Evolutionary conservation across 2,113 vertebrate genomes (phyloP).

Genomic region (Cryptomyrus ogoouensis): DNA sequence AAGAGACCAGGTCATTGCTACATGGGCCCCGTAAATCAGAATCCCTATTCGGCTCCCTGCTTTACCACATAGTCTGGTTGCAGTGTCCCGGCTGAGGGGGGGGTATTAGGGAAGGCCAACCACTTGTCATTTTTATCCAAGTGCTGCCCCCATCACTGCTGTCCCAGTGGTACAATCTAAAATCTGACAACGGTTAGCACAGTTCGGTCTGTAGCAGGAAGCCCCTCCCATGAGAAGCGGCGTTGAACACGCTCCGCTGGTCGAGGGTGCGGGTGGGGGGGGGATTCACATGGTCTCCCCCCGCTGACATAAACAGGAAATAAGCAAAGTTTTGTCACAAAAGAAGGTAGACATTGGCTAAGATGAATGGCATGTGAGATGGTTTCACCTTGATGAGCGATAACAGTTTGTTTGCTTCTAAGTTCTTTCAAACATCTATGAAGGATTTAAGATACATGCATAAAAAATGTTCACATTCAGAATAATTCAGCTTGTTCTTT

Average conservation of each 20-base stretch:
- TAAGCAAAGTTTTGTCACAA: neutral
- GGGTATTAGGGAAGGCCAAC: neutral
- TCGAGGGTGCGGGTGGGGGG: neutral
- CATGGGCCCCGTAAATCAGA: neutral
- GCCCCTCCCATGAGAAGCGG: slow-evolving; percentile 51
- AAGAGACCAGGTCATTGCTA: neutral
- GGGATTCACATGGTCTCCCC: neutral
- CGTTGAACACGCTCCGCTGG: neutral
- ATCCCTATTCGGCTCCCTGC: neutral
- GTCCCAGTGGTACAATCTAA: slow-evolving; percentile 28
- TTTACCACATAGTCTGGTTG: neutral
- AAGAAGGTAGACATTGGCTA: neutral
- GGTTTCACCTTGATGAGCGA: neutral
- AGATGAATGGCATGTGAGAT: neutral
- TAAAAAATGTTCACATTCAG: neutral
- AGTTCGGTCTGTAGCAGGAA: slow-evolving; percentile 53
- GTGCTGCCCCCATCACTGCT: neutral
- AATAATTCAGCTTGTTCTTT: neutral
- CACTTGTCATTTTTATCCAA: neutral
- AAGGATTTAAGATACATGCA: neutral
- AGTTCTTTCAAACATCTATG: neutral
- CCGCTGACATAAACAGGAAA: neutral
- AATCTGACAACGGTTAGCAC: slow-evolving; percentile 53
- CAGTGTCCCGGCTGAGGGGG: neutral
- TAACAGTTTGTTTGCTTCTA: neutral